Conservation (phyloP, 2,797 vertebrate species). For the Gallinago nigripennis region DNA sequence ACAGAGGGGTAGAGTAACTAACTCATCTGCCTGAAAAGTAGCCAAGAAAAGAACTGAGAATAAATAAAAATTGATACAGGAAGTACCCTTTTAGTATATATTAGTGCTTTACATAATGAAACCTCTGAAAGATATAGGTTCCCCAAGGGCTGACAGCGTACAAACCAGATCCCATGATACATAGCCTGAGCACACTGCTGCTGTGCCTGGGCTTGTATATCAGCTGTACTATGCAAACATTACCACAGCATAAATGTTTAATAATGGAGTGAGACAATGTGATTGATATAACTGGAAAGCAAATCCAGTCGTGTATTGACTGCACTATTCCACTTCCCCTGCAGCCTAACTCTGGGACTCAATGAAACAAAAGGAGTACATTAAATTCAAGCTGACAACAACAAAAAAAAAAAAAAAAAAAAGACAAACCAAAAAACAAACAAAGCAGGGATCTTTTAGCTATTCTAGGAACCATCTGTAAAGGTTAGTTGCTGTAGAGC, state of each 20-base stretch:
- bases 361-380: slow-evolving; percentile 44
- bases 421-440: neutral
- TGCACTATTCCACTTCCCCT: neutral
- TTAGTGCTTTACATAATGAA: neutral
- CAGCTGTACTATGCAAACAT: slow-evolving; percentile 6
- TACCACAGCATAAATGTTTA: slow-evolving; percentile 40
- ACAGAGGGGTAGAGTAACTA: neutral
- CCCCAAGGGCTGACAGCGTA: neutral
- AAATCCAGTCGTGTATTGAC: slow-evolving; percentile 54
- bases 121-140: neutral
- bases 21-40: neutral
- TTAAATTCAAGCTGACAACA: slow-evolving; percentile 31
- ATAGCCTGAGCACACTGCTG: neutral
- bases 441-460: neutral
- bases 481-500: neutral
- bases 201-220: neutral
- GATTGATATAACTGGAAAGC: slow-evolving; percentile 44
- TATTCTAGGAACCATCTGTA: neutral
- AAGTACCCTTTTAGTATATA: neutral
- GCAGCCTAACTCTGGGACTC: slow-evolving; percentile 17
- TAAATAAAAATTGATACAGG: neutral
- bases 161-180: neutral
- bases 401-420: neutral
- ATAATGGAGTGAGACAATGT: slow-evolving; percentile 1
- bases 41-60: neutral